Base-by-base conservation (phyloP, 2,888 invertebrate species). In the Ennomos quercinarius region DNA sequence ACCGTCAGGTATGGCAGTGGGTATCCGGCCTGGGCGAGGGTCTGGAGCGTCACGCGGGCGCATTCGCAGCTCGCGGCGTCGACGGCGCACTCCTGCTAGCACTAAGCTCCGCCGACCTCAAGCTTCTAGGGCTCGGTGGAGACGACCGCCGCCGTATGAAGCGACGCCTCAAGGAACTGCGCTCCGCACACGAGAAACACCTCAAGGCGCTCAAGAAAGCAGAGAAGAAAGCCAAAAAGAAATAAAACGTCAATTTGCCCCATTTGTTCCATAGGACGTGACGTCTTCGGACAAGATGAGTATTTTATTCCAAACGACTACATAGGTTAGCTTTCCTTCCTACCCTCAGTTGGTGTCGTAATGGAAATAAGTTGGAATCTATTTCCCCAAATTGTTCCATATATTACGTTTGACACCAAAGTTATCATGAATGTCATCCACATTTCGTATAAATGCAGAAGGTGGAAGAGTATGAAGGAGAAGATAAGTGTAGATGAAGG, bases 71-170 rank as follows among this genome's bases (percentile, higher is more conserved):
- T 74, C 95, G 97, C 74, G 96, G 96, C 78, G 96, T 99, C 52
- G 97, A 97, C 84, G 99, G 99, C 13, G 94, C 95, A 38, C 95
- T 97, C 53, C 93, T 99, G 57, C 92, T 99, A 45, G 95, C 96
- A 66, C 93, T 99, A 54, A 98, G 98, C 81, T 97, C 98, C 0
- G 95, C 97, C 58, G 98, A 98, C 89, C 95, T 99, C 67, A 99
- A 99, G 93, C 94, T 96, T 67, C 93, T 97, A 45, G 97, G 97
- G 45, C 95, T 97, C 47, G 93, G 94, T 53, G 96, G 97, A 62
- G 97, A 97, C 84, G 97, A 97, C 83, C 95, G 95, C 66, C 95
- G 96, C 68, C 86, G 91, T 64, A 93, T 98, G 80, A 98, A 98
- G 86, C 94, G 97, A 41, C 96, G 97, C 81, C 94, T 98, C 69